phyloP scores from a whole-genome alignment of 2,888 invertebrate species.

The Parnassius apollo region DNA sequence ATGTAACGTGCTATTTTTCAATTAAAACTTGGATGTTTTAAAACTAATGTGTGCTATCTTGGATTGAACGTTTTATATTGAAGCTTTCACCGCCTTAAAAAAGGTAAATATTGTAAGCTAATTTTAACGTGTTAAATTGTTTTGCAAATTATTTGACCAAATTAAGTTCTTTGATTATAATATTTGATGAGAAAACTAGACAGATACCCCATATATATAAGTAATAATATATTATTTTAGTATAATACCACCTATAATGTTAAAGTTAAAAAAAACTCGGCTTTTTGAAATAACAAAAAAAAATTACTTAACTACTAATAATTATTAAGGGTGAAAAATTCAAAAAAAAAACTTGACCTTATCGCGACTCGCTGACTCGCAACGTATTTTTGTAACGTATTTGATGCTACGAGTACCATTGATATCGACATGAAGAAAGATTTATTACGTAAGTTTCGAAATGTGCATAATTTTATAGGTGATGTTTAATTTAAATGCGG shows the following conservation, averaged over 20 bases:
- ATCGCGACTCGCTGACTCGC: too few species aligned
- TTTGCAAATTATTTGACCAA: not conserved
- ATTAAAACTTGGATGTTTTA: not conserved
- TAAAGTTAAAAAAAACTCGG: too few species aligned
- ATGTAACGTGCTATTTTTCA: not conserved
- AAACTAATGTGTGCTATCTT: constrained; percentile 2
- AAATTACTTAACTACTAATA: too few species aligned
- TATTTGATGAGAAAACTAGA: too few species aligned
- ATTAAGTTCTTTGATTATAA: too few species aligned
- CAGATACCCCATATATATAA: too few species aligned
- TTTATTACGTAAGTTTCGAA: constrained; percentile 22
- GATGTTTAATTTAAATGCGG: constrained; percentile 14
- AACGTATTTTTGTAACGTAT: constrained; percentile 10
- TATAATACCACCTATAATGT: too few species aligned
- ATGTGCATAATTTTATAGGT: constrained; percentile 10
- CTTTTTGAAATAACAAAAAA: too few species aligned
- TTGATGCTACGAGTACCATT: constrained; percentile 8
- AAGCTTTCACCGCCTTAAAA: not conserved
- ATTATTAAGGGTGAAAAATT: too few species aligned
- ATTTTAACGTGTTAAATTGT: not conserved
- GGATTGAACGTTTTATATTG: constrained; percentile 2
- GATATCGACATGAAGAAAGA: constrained; percentile 11
- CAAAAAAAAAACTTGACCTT: too few species aligned
- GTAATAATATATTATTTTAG: too few species aligned
- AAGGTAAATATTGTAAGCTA: constrained; percentile 1